Evolutionary conservation across 2,113 vertebrate species (phyloP), one percentile per base, ranked within the genome.

Genomic region (Tor tambroides): DNA sequence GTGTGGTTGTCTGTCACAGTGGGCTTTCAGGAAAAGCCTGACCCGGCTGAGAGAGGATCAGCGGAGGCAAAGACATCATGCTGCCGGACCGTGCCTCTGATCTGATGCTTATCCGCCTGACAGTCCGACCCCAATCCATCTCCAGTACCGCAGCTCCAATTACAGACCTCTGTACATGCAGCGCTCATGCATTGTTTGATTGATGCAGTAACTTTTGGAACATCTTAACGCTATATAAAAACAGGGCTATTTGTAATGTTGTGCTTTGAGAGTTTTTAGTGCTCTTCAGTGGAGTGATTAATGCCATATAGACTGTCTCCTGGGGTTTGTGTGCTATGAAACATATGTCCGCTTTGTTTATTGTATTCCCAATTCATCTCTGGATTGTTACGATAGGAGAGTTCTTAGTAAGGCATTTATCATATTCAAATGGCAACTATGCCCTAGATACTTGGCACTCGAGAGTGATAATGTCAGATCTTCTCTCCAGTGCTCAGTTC

Each of bases 31-130:
- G 43, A n/a, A 83, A 89, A 84, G 88, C 89, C 90, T 81, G 69
- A 54, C 14, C 90, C 21, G 86, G 89, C 83, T 88, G 88, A 87
- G 84, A 83, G 88, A 56, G 86, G 59, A 90, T 93, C 89, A 92
- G 90, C n/a, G 11, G 69, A 86, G 92, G 92, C 43, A 67, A 69
- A 83, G 80, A 83, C 69, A 79, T 88, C 90, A 90, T 90, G 90
- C 89, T 92, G 89, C 87, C 80, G 91, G 89, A 86, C 69, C 76
- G 87, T 80, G 51, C 84, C 85, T 91, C 91, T 87, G 61, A 83
- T 63, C 86, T 90, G 86, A 90, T 89, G 92, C 90, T 91, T 92
- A 91, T 92, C 92, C 88, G 79, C 86, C 17, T n/a, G 85, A 80
- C 88, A 51, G 65, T 86, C 72, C 26, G 56, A 83, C 46, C 43